Percentiles rank a stretch among this genome's conserved stretches.
Evolutionary conservation across 1,140 invertebrate genomes (phyloP).

Genomic region (Euura lappo): DNA sequence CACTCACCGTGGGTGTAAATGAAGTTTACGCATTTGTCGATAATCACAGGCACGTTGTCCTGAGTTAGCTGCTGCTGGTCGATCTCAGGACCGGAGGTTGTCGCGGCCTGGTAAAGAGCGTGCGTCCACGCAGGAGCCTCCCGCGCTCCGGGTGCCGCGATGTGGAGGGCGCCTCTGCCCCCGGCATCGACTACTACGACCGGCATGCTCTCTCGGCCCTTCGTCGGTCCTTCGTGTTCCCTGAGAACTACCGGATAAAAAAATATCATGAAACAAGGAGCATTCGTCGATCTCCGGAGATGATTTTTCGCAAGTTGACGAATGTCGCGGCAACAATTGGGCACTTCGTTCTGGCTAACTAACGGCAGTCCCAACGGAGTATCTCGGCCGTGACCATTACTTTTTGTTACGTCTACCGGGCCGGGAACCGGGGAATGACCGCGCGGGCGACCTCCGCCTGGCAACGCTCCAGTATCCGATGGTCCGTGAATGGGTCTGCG

Average conservation of each 20-base stretch:
- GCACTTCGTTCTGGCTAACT: not conserved
- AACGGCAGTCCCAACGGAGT: constrained; percentile 2
- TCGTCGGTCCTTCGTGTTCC: constrained; percentile 50
- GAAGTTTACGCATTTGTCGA: constrained; percentile 90
- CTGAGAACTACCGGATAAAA: constrained; percentile 38
- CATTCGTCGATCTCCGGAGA: too few relatives aligned
- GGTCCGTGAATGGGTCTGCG: not conserved
- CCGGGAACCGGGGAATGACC: not conserved
- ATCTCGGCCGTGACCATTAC: constrained; percentile 7
- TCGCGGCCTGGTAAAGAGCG: constrained; percentile 74
- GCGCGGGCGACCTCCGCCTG: not conserved
- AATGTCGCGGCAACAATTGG: too few relatives aligned
- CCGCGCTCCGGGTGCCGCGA: constrained; percentile 42
- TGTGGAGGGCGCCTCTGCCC: constrained; percentile 46
- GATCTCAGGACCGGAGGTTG: constrained; percentile 76
- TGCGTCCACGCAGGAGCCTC: constrained; percentile 69
- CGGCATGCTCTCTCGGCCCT: constrained; percentile 33
- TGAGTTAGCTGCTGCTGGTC: constrained; percentile 85
- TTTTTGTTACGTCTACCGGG: not conserved
- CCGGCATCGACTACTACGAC: constrained; percentile 50
- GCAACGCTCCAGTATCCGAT: not conserved
- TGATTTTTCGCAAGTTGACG: too few relatives aligned
- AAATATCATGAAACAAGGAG: too few relatives aligned
- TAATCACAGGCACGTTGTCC: constrained; percentile 85
- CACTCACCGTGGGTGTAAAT: constrained; percentile 80